Conservation (phyloP, 2,113 vertebrate species). For the Perca schrenkii region DNA sequence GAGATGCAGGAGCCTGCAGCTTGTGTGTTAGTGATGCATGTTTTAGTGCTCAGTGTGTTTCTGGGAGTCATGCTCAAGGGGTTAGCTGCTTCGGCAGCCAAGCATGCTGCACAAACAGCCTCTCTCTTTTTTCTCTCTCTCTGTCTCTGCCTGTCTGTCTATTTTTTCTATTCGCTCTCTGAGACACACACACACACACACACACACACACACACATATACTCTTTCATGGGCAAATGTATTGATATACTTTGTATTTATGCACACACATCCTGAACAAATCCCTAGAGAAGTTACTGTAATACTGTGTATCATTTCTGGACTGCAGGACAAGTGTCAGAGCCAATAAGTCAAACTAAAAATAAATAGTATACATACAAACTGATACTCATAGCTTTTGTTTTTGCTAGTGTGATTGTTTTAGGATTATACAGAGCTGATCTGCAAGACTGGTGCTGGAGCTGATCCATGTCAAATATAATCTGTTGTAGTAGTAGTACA, state of each 20-base stretch:
- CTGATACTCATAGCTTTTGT: neutral
- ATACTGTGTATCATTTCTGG: neutral
- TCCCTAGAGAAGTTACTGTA: neutral
- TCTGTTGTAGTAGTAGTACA: neutral
- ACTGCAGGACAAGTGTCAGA: neutral
- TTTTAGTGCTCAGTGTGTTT: slow-evolving; percentile 61
- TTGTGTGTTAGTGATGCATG: slow-evolving; percentile 57
- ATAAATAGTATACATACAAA: neutral
- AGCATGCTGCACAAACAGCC: slow-evolving; percentile 57
- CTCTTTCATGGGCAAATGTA: neutral
- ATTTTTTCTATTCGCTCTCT: neutral
- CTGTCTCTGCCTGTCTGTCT: neutral
- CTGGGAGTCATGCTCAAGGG: slow-evolving; percentile 62
- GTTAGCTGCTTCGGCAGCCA: slow-evolving; percentile 71
- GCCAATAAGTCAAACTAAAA: neutral
- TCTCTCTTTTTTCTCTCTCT: slow-evolving; percentile 22
- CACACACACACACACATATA: slow-evolving; percentile 6
- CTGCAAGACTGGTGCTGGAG: neutral
- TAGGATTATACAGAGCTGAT: neutral
- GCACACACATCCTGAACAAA: slow-evolving; percentile 13
- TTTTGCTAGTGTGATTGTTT: neutral
- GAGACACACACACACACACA: neutral
- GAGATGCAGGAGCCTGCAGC: slow-evolving; percentile 43
- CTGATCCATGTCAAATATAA: neutral
- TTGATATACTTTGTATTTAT: slow-evolving; percentile 8